phyloP scores from a whole-genome alignment of 2,113 vertebrate species.

The Gadus macrocephalus region DNA sequence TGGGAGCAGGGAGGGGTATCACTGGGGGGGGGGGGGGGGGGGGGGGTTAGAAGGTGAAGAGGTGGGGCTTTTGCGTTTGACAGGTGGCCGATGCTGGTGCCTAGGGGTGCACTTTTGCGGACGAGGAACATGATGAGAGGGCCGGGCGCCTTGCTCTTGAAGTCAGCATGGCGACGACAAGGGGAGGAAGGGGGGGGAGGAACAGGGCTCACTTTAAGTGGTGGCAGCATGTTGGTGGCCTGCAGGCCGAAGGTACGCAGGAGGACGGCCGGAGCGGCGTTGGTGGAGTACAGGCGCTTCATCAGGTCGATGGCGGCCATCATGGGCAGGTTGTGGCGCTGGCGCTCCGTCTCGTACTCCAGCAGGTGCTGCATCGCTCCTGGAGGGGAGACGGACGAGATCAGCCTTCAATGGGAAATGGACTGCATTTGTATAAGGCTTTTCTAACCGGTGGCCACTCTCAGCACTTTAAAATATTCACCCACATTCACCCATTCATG shows the following conservation, averaged over 20 bases:
- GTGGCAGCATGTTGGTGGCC: constrained; percentile 83
- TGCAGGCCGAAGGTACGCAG: constrained; percentile 90
- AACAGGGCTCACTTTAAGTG: constrained; percentile 80
- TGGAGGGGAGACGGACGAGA: constrained; percentile 40
- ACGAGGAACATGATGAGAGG: not conserved
- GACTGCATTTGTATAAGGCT: too few species aligned
- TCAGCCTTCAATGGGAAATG: too few species aligned
- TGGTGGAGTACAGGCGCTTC: constrained; percentile 90
- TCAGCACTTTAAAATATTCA: too few species aligned
- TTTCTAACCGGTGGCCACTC: too few species aligned
- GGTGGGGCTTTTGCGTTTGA: constrained; percentile 45
- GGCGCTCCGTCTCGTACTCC: constrained; percentile 86
- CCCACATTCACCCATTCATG: too few species aligned
- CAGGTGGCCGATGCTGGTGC: constrained; percentile 51
- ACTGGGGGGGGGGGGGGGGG: not conserved
- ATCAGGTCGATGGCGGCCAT: constrained; percentile 86
- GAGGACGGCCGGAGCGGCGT: constrained; percentile 78
- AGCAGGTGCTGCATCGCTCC: constrained; percentile 88
- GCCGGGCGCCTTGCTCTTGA: not conserved
- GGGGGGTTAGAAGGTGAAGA: too few species aligned
- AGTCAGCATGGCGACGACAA: not conserved
- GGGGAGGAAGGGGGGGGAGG: too few species aligned
- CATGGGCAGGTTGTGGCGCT: constrained; percentile 90
- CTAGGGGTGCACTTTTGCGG: constrained; percentile 4
- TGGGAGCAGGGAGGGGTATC: constrained; percentile 36